Conservation (phyloP, 2,888 invertebrate genomes). For the Drosophila subquinaria region DNA sequence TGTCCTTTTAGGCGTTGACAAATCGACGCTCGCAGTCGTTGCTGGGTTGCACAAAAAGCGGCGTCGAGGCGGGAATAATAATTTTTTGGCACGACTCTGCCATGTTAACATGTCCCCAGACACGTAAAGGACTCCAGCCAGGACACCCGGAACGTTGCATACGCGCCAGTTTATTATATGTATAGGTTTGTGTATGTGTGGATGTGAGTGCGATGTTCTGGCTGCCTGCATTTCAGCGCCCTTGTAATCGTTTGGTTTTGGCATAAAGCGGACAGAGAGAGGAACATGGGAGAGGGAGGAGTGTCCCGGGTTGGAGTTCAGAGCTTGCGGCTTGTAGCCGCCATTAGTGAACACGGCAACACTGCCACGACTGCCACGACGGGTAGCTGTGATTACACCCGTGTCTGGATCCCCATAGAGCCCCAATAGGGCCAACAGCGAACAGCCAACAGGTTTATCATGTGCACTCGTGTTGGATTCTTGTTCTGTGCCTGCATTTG, state of each 20-base stretch:
- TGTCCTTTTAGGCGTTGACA: slow-evolving; percentile 83
- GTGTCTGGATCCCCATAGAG: slow-evolving; percentile 43
- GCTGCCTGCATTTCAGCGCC: slow-evolving; percentile 73
- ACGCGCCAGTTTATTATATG: slow-evolving; percentile 76
- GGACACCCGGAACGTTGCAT: slow-evolving; percentile 52
- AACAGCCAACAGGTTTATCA: slow-evolving; percentile 62
- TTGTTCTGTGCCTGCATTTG: slow-evolving; percentile 59
- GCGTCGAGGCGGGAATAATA: slow-evolving; percentile 82
- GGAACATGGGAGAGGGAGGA: background rate
- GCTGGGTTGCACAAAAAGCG: slow-evolving; percentile 68
- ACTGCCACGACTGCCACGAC: slow-evolving; percentile 36
- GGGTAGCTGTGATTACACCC: slow-evolving; percentile 69
- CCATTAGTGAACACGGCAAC: slow-evolving; percentile 84
- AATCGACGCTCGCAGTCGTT: slow-evolving; percentile 66
- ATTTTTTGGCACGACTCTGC: slow-evolving; percentile 84
- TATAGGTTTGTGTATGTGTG: slow-evolving; percentile 22
- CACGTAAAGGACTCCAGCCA: slow-evolving; percentile 64
- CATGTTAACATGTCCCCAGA: slow-evolving; percentile 85
- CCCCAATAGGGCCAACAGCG: slow-evolving; percentile 23
- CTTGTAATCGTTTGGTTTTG: slow-evolving; percentile 53
- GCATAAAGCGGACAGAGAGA: slow-evolving; percentile 39
- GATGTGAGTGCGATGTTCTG: slow-evolving; percentile 39
- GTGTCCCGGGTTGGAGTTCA: slow-evolving; percentile 43
- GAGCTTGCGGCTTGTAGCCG: slow-evolving; percentile 84
- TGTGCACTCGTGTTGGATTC: slow-evolving; percentile 40